These are phyloP conservation scores for Nemoura dubitans DNA, from an alignment of 2,888 invertebrate species.

Conservation along the genomic window DNA sequence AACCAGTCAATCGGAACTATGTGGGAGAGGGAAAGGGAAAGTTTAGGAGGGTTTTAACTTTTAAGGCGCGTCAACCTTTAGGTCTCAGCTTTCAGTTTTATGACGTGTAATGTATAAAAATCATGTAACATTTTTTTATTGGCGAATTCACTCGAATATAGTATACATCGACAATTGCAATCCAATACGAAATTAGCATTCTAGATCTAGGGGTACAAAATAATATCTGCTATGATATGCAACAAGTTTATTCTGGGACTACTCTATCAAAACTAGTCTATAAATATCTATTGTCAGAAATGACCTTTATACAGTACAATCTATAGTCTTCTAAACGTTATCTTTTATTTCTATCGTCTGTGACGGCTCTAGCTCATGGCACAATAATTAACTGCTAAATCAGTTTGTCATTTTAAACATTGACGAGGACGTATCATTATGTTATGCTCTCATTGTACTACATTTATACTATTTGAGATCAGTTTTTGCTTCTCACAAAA, in stretches of 20 bases:
- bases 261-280: neutral
- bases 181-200: too few species aligned
- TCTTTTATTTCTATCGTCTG: neutral
- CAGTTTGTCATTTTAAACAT: neutral
- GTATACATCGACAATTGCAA: too few species aligned
- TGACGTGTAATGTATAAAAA: too few species aligned
- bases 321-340: neutral
- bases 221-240: neutral
- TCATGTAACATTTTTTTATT: neutral
- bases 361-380: neutral
- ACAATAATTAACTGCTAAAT: neutral
- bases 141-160: neutral
- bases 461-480: neutral
- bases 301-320: neutral
- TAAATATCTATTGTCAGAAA: neutral
- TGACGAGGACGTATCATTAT: neutral
- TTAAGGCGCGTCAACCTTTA: too few species aligned
- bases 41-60: too few species aligned
- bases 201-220: neutral
- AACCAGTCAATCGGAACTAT: too few species aligned
- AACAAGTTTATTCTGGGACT: neutral
- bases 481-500: neutral
- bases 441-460: neutral
- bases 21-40: too few species aligned
- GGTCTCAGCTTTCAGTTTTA: too few species aligned